Evolutionary conservation across 2,888 invertebrate species (phyloP).

Genomic region (Tachystola acroxantha): DNA sequence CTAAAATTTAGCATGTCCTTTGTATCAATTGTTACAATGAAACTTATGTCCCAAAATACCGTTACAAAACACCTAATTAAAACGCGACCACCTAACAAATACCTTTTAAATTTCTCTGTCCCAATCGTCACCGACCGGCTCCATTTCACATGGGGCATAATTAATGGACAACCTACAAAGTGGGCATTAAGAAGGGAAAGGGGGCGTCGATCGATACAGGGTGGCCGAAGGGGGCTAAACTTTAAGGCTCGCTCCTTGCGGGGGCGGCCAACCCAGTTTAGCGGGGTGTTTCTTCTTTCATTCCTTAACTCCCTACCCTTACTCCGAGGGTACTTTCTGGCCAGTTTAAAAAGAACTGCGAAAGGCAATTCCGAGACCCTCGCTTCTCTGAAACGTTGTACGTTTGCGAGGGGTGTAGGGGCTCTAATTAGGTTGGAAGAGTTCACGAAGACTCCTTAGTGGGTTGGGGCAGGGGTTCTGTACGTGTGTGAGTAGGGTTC

Average conservation of each 20-base stretch:
- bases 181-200: slow-evolving; percentile 64
- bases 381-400: slow-evolving; percentile 14
- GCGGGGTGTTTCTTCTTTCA: slow-evolving; percentile 66
- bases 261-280: slow-evolving; percentile 36
- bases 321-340: slow-evolving; percentile 22
- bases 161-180: slow-evolving; percentile 67
- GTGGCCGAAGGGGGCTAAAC: slow-evolving; percentile 47
- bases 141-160: slow-evolving; percentile 55
- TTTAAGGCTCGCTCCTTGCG: slow-evolving; percentile 50
- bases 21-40: too few species aligned
- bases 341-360: slow-evolving; percentile 48
- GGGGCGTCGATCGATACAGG: slow-evolving; percentile 57
- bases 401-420: slow-evolving; percentile 24
- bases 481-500: slow-evolving; percentile 50
- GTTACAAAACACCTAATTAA: not conserved
- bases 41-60: too few species aligned
- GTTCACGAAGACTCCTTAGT: slow-evolving; percentile 42
- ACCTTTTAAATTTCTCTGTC: slow-evolving; percentile 13
- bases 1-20: too few species aligned
- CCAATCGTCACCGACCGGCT: slow-evolving; percentile 42
- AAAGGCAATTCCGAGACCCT: slow-evolving; percentile 39
- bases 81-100: not conserved
- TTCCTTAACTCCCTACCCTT: slow-evolving; percentile 53
- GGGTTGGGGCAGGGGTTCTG: slow-evolving; percentile 36
- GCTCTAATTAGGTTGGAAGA: slow-evolving; percentile 32